Evolutionary conservation across 2,797 vertebrate species (phyloP), one percentile per base, ranked within the genome.

Genomic region (Danio kyathit): DNA sequence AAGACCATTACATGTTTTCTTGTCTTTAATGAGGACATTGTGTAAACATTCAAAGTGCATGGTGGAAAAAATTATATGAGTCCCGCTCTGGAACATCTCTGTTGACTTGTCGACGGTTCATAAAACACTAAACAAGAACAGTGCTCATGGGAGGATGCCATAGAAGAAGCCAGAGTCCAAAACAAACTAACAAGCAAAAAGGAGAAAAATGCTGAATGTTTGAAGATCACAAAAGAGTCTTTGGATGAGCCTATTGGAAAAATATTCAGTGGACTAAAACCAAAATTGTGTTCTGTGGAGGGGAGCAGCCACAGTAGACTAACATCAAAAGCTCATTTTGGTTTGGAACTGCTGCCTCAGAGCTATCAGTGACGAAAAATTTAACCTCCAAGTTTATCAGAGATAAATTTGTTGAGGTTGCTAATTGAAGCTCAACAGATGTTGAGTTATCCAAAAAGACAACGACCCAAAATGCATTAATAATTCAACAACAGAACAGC

Each of bases 261-360:
- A 51, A 52, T 38, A n/a, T 70, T 70, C 5, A 11, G 29, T 52
- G 14, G 48, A 40, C 21, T 40, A 5, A 69, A 69, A 52, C 48
- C 48, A 69, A 52, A 38, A 61, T 60, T 29, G 4, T 40, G 13
- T 51, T 29, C 5, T 11, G 19, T 13, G 12, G 43, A 0, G 13
- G 46, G 46, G 9, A 66, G 16, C 44, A 19, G 10, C 16, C 16
- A 41, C 48, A 54, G 10, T 4, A 71, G 51, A 29, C 14, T 14
- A 71, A 71, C 51, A 19, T 43, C n/a, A 43, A 52, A 41, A 56
- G 38, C 11, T 71, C 66, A 66, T 69, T 19, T 41, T 52, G 51
- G 51, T 12, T 56, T 56, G 69, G 38, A 56, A 14, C 49, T 54
- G 38, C 51, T 54, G 14, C n/a, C 16, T 52, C 16, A 52, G 67